phyloP scores from a whole-genome alignment of 2,797 vertebrate genomes.

The Glyptemys insculpta region DNA sequence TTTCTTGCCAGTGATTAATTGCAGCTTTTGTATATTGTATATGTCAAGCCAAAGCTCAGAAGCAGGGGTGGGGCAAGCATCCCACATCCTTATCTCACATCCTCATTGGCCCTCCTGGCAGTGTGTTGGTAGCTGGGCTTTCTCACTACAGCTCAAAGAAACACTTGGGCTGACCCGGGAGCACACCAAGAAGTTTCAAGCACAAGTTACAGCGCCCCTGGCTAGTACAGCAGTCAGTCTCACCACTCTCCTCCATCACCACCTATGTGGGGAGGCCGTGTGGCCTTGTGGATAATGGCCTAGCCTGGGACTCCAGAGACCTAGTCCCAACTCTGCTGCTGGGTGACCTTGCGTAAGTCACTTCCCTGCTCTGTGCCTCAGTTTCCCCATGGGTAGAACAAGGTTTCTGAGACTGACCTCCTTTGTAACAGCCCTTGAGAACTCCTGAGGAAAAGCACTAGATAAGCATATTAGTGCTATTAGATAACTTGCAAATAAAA shows the following conservation, averaged over 20 bases:
- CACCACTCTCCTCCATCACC: not conserved
- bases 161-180: not conserved
- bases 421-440: not conserved
- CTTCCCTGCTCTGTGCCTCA: not conserved
- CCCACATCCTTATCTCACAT: not conserved
- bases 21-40: not conserved
- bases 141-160: not conserved
- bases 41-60: not conserved
- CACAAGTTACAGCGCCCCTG: not conserved
- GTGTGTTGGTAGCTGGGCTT: not conserved
- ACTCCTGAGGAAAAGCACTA: too few relatives aligned
- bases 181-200: not conserved
- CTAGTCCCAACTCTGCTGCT: not conserved
- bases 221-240: not conserved
- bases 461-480: not conserved
- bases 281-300: not conserved
- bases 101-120: not conserved
- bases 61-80: not conserved
- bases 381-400: not conserved
- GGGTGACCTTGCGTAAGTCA: not conserved
- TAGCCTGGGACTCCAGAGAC: not conserved
- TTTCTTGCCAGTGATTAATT: rapidly evolving
- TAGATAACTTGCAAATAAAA: not conserved
- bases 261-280: not conserved
- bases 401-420: not conserved